phyloP scores from a whole-genome alignment of 2,113 vertebrate species.

The Cyprinodon tularosa region DNA sequence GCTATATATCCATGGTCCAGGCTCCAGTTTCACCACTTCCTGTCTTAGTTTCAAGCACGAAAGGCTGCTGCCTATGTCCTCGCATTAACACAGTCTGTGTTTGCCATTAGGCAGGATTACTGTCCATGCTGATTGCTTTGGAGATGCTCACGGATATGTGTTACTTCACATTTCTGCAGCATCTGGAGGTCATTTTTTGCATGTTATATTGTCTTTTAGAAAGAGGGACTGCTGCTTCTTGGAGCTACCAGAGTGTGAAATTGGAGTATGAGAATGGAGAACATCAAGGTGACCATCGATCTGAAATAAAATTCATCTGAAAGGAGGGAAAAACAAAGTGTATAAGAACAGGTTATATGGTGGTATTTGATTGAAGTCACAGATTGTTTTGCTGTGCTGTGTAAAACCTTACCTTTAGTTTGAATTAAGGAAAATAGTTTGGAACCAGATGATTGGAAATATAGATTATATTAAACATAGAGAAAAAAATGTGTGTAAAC shows the following conservation, averaged over 20 bases:
- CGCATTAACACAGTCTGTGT: conserved; percentile 18
- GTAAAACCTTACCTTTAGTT: background rate
- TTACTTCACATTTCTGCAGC: conserved; percentile 44
- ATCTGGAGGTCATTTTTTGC: background rate
- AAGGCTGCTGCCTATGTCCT: conserved; percentile 7
- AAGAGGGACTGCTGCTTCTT: conserved; percentile 16
- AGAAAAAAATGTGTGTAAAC: background rate
- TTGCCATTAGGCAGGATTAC: conserved; percentile 12
- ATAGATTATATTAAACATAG: background rate
- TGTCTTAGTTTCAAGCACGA: conserved; percentile 39
- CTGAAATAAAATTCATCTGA: background rate
- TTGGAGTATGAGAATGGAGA: conserved; percentile 69
- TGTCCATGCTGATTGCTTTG: conserved; percentile 52
- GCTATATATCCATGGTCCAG: conserved; percentile 35
- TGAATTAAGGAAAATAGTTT: background rate
- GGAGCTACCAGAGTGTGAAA: background rate
- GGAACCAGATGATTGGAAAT: background rate
- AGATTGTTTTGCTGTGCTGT: background rate
- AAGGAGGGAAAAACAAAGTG: background rate
- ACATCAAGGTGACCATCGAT: conserved; percentile 72
- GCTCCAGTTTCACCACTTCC: conserved; percentile 62
- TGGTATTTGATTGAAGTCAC: background rate
- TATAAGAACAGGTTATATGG: background rate
- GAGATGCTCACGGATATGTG: conserved; percentile 14
- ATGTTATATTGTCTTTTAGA: conserved; percentile 42